Conservation (phyloP, 2,797 vertebrate genomes). For the Phylloscopus collybita region DNA sequence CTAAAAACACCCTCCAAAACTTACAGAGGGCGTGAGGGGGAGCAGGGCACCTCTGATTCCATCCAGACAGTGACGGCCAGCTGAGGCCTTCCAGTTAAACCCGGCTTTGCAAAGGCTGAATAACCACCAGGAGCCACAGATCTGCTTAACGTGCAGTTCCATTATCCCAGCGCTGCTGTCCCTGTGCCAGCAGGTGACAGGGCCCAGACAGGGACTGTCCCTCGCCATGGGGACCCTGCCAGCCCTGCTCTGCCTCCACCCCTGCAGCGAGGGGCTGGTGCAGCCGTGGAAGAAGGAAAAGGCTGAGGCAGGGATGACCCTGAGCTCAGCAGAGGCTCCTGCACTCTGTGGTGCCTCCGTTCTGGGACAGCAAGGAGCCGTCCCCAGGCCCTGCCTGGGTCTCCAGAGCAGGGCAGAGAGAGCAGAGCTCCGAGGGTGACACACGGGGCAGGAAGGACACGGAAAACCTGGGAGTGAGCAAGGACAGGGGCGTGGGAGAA, state of each 20-base stretch:
- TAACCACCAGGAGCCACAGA: neutral
- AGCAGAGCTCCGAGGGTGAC: neutral
- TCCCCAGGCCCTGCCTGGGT: neutral
- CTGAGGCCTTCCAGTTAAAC: neutral
- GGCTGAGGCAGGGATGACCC: neutral
- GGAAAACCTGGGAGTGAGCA: neutral
- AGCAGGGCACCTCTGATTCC: neutral
- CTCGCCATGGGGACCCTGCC: neutral
- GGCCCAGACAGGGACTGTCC: neutral
- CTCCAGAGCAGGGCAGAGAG: neutral
- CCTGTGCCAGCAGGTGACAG: neutral
- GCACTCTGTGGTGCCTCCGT: accelerated
- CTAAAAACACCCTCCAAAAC: neutral
- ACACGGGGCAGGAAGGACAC: accelerated
- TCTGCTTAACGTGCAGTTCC: neutral
- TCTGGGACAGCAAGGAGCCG: neutral
- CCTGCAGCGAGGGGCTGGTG: accelerated
- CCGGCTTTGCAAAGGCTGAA: neutral
- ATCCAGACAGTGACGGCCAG: neutral
- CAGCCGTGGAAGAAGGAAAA: neutral
- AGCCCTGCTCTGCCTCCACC: accelerated
- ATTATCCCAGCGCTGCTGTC: neutral
- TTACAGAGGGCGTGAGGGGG: neutral
- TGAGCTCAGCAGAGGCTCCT: neutral
- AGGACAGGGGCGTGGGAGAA: neutral